Percentiles rank a stretch among this genome's conserved stretches.
phyloP scores from a whole-genome alignment of 2,797 vertebrate species.

The Myotis vivesi region DNA sequence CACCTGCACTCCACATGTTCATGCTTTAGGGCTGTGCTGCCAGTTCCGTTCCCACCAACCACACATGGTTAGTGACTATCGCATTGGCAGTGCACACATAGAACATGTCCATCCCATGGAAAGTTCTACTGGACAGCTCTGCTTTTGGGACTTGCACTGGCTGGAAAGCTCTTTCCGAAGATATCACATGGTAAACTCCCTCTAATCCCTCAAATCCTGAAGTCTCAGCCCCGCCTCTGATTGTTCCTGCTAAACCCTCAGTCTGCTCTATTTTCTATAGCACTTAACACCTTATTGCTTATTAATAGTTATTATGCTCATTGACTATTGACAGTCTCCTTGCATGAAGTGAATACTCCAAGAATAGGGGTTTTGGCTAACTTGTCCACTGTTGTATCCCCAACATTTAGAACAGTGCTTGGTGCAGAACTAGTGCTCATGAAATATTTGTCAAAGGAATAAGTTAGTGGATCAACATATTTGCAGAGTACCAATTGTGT shows the following conservation, averaged over 20 bases:
- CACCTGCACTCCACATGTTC: neutral
- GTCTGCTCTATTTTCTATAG: neutral
- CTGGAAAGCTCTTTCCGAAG: neutral
- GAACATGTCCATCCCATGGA: neutral
- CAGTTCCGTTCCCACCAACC: no score
- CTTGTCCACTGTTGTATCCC: neutral
- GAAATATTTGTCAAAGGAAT: neutral
- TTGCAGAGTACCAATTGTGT: neutral
- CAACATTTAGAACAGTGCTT: neutral
- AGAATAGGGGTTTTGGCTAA: neutral
- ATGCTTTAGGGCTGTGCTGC: fast-evolving
- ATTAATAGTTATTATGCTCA: neutral
- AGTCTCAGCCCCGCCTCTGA: neutral
- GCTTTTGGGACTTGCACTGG: neutral
- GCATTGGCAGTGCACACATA: neutral
- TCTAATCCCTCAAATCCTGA: neutral
- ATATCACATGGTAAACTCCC: neutral
- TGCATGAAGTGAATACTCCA: neutral
- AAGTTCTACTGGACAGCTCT: neutral
- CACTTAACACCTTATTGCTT: neutral
- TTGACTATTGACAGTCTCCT: neutral
- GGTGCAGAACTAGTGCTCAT: neutral
- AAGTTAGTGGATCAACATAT: neutral
- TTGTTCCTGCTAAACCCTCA: neutral
- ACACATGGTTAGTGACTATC: no score